Conservation (phyloP, 2,888 invertebrate species). For the Omphaloscelis lunosa region DNA sequence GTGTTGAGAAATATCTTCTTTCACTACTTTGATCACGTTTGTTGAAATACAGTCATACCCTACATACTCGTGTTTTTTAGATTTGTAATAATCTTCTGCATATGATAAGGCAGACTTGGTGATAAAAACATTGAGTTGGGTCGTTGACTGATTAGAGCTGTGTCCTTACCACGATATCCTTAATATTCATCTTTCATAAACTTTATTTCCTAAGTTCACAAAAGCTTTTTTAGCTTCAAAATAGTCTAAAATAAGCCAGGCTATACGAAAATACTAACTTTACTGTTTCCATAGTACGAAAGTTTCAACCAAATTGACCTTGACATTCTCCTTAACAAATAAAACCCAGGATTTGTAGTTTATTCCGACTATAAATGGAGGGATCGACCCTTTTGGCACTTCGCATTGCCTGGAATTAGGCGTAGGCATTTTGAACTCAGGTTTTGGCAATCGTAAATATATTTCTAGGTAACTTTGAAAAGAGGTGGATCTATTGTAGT, state of each 20-base stretch:
- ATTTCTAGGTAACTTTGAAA: slow-evolving; percentile 17
- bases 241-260: not conserved
- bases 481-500: slow-evolving; percentile 25
- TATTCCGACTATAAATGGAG: slow-evolving; percentile 30
- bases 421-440: slow-evolving; percentile 18
- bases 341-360: slow-evolving; percentile 38
- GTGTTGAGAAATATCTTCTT: too few species aligned
- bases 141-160: too few species aligned
- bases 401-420: slow-evolving; percentile 28
- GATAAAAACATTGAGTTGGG: too few species aligned
- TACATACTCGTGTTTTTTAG: too few species aligned
- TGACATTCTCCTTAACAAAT: slow-evolving; percentile 16
- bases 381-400: slow-evolving; percentile 42
- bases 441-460: slow-evolving; percentile 29
- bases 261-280: slow-evolving; percentile 3
- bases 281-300: slow-evolving; percentile 17
- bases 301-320: slow-evolving; percentile 32
- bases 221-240: not conserved
- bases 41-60: too few species aligned
- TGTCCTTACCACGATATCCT: too few species aligned
- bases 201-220: not conserved
- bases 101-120: too few species aligned
- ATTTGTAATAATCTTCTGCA: too few species aligned
- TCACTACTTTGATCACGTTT: too few species aligned
- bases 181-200: not conserved